Base-by-base conservation (phyloP, 2,113 vertebrate species). In the Siphamia tubifer region DNA sequence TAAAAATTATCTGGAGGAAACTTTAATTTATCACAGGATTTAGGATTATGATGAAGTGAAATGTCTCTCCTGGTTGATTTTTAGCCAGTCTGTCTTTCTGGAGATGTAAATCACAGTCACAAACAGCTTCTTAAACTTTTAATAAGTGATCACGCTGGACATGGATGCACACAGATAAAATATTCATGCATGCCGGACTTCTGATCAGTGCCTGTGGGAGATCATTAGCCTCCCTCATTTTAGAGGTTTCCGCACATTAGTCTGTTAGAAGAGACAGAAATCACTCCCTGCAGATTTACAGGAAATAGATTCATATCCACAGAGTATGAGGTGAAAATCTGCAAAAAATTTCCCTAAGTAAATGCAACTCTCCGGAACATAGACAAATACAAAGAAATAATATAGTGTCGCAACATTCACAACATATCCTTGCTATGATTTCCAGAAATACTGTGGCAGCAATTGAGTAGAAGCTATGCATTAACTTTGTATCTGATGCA, bases 111-210 rank as follows among this genome's bases (percentile, higher is more conserved):
- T 83, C n/a, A n/a, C 12, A 36, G 65, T 48, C 70, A 69, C 84
- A 90, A 86, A 87, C 84, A 77, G 70, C 79, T 74, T 81, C 65
- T 74, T 81, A 38, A 81, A 80, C 68, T 82, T 85, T 88, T 77
- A 82, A 82, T 81, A 83, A 83, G 84, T 62, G 76, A 88, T 87
- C 62, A 77, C 67, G 72, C 65, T 79, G 74, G 74, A 86, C 80
- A 74, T 57, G 57, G 72, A 88, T 52, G 77, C 64, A 65, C 71
- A 66, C 21, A 48, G 39, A 85, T 88, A 42, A 89, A 87, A 90
- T 85, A 89, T 90, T 89, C 51, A 89, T 88, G 82, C 72, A 8
- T 19, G 21, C 39, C 66, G 79, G 79, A 84, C 77, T 74, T 82
- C 65, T 75, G 73, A 83, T 82, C 49, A 16, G 52, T 70, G 76